These are phyloP conservation scores for Parnassius mnemosyne DNA, from an alignment of 2,888 invertebrate genomes.

Conservation along the genomic window DNA sequence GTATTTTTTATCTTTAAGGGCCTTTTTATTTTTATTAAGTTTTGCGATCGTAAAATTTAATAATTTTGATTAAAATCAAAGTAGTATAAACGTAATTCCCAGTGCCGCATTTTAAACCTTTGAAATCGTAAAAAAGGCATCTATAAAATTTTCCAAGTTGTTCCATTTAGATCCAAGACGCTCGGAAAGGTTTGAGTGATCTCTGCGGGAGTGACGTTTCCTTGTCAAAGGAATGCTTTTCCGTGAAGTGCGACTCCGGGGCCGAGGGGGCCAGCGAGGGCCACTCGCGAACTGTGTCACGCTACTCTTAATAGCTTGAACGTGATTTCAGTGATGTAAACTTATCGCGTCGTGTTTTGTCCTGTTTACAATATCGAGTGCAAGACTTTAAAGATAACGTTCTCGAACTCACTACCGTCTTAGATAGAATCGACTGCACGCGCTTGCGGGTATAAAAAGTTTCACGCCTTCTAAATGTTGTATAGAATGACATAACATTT, in stretches of 20 bases:
- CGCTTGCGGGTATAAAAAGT: constrained; percentile 1
- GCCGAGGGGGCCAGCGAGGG: constrained; percentile 3
- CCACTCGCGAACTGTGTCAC: constrained; percentile 17
- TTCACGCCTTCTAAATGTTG: constrained; percentile 4
- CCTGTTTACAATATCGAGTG: constrained; percentile 1
- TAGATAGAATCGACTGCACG: constrained; percentile 4
- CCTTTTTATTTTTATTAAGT: no score
- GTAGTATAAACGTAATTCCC: no score
- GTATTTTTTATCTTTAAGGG: no score
- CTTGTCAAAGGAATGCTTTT: constrained; percentile 23
- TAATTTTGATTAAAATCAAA: no score
- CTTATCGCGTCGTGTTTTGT: constrained; percentile 3
- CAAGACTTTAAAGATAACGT: constrained; percentile 1
- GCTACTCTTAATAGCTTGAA: neutral
- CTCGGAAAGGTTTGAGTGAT: constrained; percentile 17
- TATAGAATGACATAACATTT: neutral
- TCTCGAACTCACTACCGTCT: neutral
- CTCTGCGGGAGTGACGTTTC: constrained; percentile 23
- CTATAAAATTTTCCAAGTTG: constrained; percentile 1
- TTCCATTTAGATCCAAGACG: neutral
- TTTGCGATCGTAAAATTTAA: no score
- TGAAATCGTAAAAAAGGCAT: neutral
- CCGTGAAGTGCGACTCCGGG: constrained; percentile 12
- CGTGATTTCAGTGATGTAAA: constrained; percentile 7
- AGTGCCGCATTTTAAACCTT: no score